A percentile compares a stretch with the other conserved stretches of the same genome.
These are phyloP conservation scores for Enteromius fasciolatus DNA, from an alignment of 2,797 vertebrate genomes.

Conservation along the genomic window DNA sequence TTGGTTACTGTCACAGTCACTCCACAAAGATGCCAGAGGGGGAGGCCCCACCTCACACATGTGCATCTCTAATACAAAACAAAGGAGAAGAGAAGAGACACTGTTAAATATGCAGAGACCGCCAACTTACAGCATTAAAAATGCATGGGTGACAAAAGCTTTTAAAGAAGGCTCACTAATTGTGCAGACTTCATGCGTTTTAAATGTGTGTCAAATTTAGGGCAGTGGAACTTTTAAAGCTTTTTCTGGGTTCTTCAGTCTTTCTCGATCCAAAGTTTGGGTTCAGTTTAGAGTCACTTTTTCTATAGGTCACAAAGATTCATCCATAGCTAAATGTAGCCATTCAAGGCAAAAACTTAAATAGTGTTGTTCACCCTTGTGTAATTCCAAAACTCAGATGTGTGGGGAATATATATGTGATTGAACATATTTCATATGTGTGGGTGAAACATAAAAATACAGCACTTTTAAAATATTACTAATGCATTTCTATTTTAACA, in stretches of 20 bases:
- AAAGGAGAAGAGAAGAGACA: conserved; percentile 46
- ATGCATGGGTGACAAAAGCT: conserved; percentile 45
- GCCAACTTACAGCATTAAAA: conserved; percentile 53
- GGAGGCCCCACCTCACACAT: conserved; percentile 43
- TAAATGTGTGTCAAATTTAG: conserved; percentile 27
- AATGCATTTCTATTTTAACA: too few relatives aligned
- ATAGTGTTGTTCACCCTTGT: neutral
- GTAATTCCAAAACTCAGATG: neutral
- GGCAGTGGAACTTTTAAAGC: neutral
- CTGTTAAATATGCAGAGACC: conserved; percentile 55
- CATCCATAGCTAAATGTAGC: too few relatives aligned
- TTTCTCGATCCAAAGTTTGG: neutral
- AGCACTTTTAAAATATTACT: too few relatives aligned
- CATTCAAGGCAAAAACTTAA: neutral
- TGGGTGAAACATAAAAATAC: too few relatives aligned
- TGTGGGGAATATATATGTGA: too few relatives aligned
- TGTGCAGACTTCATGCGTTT: conserved; percentile 27
- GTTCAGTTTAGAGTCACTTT: neutral
- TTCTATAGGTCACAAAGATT: neutral
- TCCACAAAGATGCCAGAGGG: conserved; percentile 41
- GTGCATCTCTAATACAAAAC: conserved; percentile 50
- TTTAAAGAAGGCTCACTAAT: conserved; percentile 31
- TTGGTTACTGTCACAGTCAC: conserved; percentile 46
- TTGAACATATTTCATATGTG: too few relatives aligned
- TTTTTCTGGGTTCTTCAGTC: conserved; percentile 1